A percentile compares a stretch with the other conserved stretches of the same genome.
phyloP scores from a whole-genome alignment of 1,140 invertebrate species.

The Rhynchophorus ferrugineus region DNA sequence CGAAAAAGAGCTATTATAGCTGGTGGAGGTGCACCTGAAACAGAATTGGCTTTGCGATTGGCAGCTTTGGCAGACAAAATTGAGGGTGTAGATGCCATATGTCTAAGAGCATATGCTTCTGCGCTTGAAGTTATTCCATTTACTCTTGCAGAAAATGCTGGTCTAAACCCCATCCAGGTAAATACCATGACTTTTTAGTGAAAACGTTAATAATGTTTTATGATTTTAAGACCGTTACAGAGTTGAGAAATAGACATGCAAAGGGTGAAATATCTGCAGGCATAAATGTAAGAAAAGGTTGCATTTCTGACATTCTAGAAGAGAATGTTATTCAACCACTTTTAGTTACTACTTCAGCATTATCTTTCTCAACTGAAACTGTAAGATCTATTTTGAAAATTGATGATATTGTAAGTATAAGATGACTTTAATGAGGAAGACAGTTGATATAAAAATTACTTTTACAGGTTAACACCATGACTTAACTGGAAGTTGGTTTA shows the following conservation, averaged over 20 bases:
- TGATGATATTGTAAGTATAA: conserved; percentile 84
- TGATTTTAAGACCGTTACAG: conserved; percentile 77
- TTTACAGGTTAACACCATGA: conserved; percentile 44
- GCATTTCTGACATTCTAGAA: conserved; percentile 92
- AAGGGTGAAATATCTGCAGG: conserved; percentile 75
- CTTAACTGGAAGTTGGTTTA: conserved; percentile 29
- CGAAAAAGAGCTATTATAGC: conserved; percentile 86
- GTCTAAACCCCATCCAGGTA: conserved; percentile 85
- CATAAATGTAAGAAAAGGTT: conserved; percentile 94
- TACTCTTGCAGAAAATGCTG: conserved; percentile 98
- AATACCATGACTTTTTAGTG: background rate
- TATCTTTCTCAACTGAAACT: conserved; percentile 93
- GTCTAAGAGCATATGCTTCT: conserved; percentile 89
- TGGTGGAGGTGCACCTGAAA: conserved; percentile 96
- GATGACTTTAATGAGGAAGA: too few relatives aligned
- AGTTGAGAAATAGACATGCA: conserved; percentile 90
- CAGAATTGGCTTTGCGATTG: conserved; percentile 82
- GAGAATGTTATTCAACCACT: conserved; percentile 98
- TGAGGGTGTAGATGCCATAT: conserved; percentile 90
- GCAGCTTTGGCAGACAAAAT: conserved; percentile 75
- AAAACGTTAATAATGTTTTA: background rate
- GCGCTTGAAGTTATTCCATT: conserved; percentile 95
- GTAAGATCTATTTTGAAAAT: conserved; percentile 98
- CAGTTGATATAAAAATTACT: conserved; percentile 1
- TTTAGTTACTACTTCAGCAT: conserved; percentile 87